Base-by-base conservation (phyloP, 2,113 vertebrate genomes). In the Peromyscus leucopus region DNA sequence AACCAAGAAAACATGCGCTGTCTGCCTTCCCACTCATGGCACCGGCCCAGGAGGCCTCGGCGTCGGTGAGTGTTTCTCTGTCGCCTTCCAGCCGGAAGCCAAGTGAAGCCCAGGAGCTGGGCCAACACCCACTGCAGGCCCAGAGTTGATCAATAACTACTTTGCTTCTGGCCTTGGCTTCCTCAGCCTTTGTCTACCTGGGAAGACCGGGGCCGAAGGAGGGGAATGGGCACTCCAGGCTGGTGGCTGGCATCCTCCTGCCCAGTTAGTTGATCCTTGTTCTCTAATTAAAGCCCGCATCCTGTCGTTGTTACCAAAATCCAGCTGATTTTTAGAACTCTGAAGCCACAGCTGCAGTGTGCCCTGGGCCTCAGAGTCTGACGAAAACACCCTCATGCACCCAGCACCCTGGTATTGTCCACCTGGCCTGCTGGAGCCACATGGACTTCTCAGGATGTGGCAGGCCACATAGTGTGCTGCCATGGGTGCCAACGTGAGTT, bases 111-210 rank as follows among this genome's bases (percentile, higher is more conserved):
- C 31, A 2, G 67, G 83, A 79, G 95, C 94, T 0, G 36, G 95
- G 31, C 83, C 69, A 51, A 55, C 0, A 16, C 7, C 46, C 8
- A 26, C n/a, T 96, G 98, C 11, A 97, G 95, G 96, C 57, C 94
- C 75, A 85, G 88, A 75, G 86, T 69, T 33, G 31, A 59, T 36
- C 51, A 63, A 63, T 84, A 93, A 97, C 96, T 90, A 7, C 67
- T 55, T 59, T 3, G 8, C 2, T 26, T 31, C 21, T 21, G 12
- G 24, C 31, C 75, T 8, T 61, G 1, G 13, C 7, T 4, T 57
- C 55, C 46, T 69, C 74, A 19, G 7, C 84, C 97, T 98, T 94
- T 95, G 96, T 98, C 97, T 89, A 85, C 97, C 94, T 94, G 92
- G 93, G 96, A 87, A 97, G 92, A 96, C 89, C 1, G 84, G 51